These are phyloP conservation scores for Spheniscus humboldti DNA, from an alignment of 2,797 vertebrate genomes.

Conservation along the genomic window DNA sequence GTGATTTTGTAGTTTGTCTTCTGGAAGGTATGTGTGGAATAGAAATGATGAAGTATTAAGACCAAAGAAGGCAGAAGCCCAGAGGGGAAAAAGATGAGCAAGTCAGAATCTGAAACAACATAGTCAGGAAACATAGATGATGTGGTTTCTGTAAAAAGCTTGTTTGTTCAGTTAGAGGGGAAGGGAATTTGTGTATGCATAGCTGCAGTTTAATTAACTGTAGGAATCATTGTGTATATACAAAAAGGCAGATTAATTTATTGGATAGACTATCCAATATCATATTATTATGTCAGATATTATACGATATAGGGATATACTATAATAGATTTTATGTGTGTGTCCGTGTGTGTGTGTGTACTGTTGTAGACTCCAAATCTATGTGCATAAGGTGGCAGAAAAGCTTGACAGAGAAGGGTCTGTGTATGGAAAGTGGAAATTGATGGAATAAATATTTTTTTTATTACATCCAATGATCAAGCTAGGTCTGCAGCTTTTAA, in stretches of 20 bases:
- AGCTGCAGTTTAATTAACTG: constrained; percentile 10
- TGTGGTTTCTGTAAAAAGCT: constrained; percentile 34
- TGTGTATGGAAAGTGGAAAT: not conserved
- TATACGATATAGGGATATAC: not conserved
- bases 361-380: not conserved
- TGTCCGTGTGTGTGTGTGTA: not conserved
- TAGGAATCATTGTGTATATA: not conserved
- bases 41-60: not conserved
- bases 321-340: not conserved
- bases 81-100: not conserved
- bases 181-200: not conserved
- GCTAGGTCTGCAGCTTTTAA: not conserved
- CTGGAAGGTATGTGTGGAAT: not conserved
- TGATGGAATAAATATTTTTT: not conserved
- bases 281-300: not conserved
- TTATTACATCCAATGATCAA: not conserved
- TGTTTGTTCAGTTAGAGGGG: constrained; percentile 22
- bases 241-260: not conserved
- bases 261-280: not conserved
- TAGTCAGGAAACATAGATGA: not conserved
- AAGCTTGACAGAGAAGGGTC: not conserved
- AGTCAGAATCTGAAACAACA: constrained; percentile 44
- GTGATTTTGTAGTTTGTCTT: not conserved
- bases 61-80: constrained; percentile 19
- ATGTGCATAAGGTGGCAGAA: not conserved